Evolutionary conservation across 2,888 invertebrate genomes (phyloP), one percentile per base, ranked within the genome.

Genomic region (Drosophila pseudotakahashii): DNA sequence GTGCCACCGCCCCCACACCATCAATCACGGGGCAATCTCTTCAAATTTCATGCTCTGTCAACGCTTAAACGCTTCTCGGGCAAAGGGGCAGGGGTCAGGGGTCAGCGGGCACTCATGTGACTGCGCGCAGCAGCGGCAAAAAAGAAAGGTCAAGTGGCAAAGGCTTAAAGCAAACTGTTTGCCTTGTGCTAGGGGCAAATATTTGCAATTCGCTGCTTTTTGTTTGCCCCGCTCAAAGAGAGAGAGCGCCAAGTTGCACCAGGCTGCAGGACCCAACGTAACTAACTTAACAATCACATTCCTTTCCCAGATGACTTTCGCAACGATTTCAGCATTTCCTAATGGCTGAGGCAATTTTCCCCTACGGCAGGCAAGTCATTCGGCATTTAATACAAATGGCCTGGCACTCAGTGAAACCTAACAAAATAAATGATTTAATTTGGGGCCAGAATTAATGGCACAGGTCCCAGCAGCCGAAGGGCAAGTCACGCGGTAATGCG

Each of bases 391-490:
- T 26, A 59, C 59, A 71, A 71, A 42, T 71, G 72, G 50, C 51
- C 52, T 34, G n/a, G 52, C 59, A 32, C 23, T 51, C 10, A 44
- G 60, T 51, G 39, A 44, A 66, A 77, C 66, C 68, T 67, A 67
- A 34, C 66, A 68, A 75, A 76, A 84, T 81, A 81, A 79, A 81
- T 87, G 76, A 84, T 81, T 84, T 87, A 79, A 79, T 77, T 83
- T 87, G 42, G 42, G 30, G 9, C 44, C 44, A 63, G 69, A 78
- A 87, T 87, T 63, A 87, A 87, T 83, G 81, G 68, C 48, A 48
- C 67, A 64, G 62, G 19, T 16, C 11, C 14, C 34, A 34, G 34
- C 37, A 10, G 26, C 10, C 6, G 55, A 59, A 59, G 34, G 26
- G 32, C 54, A 57, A 55, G 61, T 75, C 77, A 75, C 71, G 73